Conservation (phyloP, 2,113 vertebrate genomes). For the Lathamus discolor region DNA sequence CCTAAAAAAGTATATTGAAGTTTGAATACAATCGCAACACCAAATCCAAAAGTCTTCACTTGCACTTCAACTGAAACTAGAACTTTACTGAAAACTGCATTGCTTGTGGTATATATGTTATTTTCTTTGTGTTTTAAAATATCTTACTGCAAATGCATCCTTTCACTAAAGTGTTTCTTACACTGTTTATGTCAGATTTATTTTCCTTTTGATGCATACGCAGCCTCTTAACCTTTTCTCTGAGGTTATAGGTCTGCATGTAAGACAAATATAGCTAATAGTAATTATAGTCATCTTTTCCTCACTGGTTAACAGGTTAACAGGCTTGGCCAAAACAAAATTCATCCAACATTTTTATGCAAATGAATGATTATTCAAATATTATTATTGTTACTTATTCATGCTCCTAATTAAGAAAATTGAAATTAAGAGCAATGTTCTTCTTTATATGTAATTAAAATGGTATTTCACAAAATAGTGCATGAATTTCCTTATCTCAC, state of each 20-base stretch:
- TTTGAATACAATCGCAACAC: background rate
- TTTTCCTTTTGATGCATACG: background rate
- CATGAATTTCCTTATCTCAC: slow-evolving; percentile 49
- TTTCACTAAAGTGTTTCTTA: background rate
- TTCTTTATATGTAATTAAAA: slow-evolving; percentile 69
- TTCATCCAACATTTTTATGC: background rate
- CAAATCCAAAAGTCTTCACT: background rate
- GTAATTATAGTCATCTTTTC: background rate
- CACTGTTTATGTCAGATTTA: background rate
- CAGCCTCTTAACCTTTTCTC: background rate
- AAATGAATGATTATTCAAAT: background rate
- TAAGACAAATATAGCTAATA: background rate
- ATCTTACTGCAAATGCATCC: background rate
- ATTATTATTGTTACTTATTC: slow-evolving; percentile 35
- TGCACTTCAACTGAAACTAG: background rate
- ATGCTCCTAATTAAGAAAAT: slow-evolving; percentile 61
- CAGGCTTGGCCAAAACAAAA: slow-evolving; percentile 12
- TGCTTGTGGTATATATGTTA: background rate
- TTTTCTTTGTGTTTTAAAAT: background rate
- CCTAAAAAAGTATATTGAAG: background rate
- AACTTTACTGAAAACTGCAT: background rate
- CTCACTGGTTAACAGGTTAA: background rate
- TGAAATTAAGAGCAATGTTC: slow-evolving; percentile 36
- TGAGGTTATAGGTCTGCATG: background rate
- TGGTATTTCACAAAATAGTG: slow-evolving; percentile 46